These are phyloP conservation scores for Bujurquina vittata DNA, from an alignment of 2,113 vertebrate species.

Conservation along the genomic window DNA sequence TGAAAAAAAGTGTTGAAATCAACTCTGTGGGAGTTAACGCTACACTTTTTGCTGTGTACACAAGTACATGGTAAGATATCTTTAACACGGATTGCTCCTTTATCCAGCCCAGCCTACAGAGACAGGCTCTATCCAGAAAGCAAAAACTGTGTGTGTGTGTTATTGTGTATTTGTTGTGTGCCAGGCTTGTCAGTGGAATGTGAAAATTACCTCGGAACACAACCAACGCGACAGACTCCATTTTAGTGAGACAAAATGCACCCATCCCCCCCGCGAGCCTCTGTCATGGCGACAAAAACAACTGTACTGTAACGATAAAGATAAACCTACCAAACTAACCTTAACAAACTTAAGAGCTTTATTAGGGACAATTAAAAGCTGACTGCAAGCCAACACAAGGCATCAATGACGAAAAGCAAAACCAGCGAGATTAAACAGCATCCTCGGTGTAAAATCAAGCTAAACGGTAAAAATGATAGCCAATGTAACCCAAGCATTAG, in stretches of 20 bases:
- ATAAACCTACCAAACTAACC: not conserved
- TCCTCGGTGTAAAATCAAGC: not conserved
- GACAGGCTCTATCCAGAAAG: not conserved
- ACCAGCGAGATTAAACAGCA: not conserved
- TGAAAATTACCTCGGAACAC: not conserved
- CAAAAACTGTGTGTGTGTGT: not conserved
- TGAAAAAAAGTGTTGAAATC: no score
- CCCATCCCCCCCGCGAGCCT: slow-evolving; percentile 51
- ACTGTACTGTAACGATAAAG: not conserved
- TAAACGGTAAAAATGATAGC: not conserved
- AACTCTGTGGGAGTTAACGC: no score
- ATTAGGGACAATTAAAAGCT: not conserved
- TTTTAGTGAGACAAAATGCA: slow-evolving; percentile 40
- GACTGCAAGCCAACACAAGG: not conserved
- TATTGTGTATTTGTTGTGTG: not conserved
- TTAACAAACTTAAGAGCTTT: not conserved
- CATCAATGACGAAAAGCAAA: not conserved
- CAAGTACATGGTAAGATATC: no score
- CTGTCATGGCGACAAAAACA: slow-evolving; percentile 51
- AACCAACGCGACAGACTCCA: slow-evolving; percentile 41
- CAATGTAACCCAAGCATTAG: not conserved
- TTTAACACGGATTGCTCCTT: no score
- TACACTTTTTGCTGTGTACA: no score
- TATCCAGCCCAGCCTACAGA: not conserved
- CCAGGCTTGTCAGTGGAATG: not conserved